Percentiles rank a stretch among this genome's conserved stretches.
These are phyloP conservation scores for Sturmia bella DNA, from an alignment of 2,888 invertebrate species.

Conservation along the genomic window DNA sequence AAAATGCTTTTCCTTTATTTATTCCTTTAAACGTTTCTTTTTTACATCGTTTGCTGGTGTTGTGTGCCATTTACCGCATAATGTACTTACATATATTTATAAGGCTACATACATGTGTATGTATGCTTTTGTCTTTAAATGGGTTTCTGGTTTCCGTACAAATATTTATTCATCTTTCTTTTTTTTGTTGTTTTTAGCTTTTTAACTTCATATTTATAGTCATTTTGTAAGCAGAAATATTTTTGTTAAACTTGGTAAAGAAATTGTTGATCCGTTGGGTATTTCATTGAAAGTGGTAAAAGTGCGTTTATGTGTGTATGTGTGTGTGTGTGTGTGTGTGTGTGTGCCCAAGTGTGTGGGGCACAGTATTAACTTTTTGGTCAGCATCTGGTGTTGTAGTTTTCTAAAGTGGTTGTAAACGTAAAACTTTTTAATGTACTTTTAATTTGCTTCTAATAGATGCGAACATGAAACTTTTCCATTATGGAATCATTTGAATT, in stretches of 20 bases:
- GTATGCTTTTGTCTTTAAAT: constrained; percentile 17
- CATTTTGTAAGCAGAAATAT: not conserved
- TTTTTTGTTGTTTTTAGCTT: not conserved
- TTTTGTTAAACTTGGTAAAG: not conserved
- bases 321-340: not conserved
- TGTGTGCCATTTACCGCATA: constrained; percentile 35
- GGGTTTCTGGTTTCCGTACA: not conserved
- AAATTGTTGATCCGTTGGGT: too few species aligned
- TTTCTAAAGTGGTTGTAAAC: constrained; percentile 61
- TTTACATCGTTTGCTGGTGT: not conserved
- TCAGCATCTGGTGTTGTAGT: constrained; percentile 54
- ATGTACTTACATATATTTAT: not conserved
- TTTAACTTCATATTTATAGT: constrained; percentile 6
- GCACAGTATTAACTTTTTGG: constrained; percentile 37
- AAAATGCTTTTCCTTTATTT: constrained; percentile 24
- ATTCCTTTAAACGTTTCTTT: not conserved
- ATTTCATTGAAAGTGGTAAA: too few species aligned
- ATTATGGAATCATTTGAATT: constrained; percentile 41
- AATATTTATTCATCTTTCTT: constrained; percentile 4
- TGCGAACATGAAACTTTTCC: constrained; percentile 57
- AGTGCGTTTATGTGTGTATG: not conserved
- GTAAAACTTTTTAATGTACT: constrained; percentile 63
- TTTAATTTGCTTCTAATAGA: constrained; percentile 63
- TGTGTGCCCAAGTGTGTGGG: constrained; percentile 20
- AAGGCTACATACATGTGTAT: too few species aligned